phyloP scores from a whole-genome alignment of 1,140 invertebrate genomes.

The Leucophenga varia region DNA sequence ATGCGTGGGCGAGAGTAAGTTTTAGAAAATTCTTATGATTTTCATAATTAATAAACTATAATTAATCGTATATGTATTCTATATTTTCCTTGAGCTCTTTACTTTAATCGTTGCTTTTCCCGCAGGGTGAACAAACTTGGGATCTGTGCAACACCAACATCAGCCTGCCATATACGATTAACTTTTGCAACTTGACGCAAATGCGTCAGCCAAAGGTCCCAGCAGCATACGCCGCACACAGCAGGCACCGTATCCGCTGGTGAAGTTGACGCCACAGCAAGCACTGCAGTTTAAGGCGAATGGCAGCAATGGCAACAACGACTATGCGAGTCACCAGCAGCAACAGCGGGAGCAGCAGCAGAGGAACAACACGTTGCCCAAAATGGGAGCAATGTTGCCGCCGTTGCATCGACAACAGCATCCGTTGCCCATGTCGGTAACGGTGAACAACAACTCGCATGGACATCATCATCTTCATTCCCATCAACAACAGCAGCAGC shows the following conservation, averaged over 20 bases:
- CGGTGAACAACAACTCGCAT: slow-evolving; percentile 10
- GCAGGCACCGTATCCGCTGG: slow-evolving; percentile 77
- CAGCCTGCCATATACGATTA: slow-evolving; percentile 75
- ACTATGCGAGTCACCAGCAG: too few relatives aligned
- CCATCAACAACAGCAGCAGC: slow-evolving; percentile 15
- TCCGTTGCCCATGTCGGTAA: slow-evolving; percentile 27
- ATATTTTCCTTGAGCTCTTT: slow-evolving; percentile 4
- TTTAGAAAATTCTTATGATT: too few relatives aligned
- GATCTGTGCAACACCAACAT: slow-evolving; percentile 71
- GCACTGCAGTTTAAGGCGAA: slow-evolving; percentile 38
- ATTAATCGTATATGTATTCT: slow-evolving; percentile 1
- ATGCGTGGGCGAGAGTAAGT: slow-evolving; percentile 71
- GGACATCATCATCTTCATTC: not conserved
- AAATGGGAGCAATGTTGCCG: slow-evolving; percentile 4
- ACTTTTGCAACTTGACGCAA: slow-evolving; percentile 77
- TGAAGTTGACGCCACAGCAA: slow-evolving; percentile 60
- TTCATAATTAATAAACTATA: too few relatives aligned
- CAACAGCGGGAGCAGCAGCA: not conserved
- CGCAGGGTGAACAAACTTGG: slow-evolving; percentile 71
- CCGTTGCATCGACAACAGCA: slow-evolving; percentile 35
- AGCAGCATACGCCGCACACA: slow-evolving; percentile 71
- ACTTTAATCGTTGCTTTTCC: slow-evolving; percentile 25
- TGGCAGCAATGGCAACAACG: too few relatives aligned
- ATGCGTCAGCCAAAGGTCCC: slow-evolving; percentile 71
- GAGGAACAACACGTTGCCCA: slow-evolving; percentile 16